Evolutionary conservation across 2,888 invertebrate species (phyloP).

Genomic region (Drosophila lacicola): DNA sequence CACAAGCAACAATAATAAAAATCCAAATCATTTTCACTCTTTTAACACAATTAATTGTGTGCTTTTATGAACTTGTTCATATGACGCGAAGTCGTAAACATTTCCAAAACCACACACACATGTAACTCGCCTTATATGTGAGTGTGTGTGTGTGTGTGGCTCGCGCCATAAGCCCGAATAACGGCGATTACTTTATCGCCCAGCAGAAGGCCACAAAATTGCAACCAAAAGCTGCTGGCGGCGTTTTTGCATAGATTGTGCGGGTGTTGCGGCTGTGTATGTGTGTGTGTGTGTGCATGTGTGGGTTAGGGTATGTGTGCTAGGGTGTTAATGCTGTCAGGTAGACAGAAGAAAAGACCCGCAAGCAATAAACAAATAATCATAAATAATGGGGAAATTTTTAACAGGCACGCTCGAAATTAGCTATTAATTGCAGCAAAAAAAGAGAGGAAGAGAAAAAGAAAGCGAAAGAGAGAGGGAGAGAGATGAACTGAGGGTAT

Average conservation of each 20-base stretch:
- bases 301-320: constrained; percentile 10
- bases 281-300: constrained; percentile 4
- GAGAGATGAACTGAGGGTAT: too few species aligned
- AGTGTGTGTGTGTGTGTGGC: constrained; percentile 26
- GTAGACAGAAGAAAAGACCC: constrained; percentile 41
- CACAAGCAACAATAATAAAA: constrained; percentile 1
- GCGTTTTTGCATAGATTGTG: constrained; percentile 43
- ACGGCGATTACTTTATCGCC: constrained; percentile 78
- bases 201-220: constrained; percentile 76
- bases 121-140: constrained; percentile 8
- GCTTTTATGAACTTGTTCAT: constrained; percentile 14
- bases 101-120: constrained; percentile 10
- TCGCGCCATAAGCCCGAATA: constrained; percentile 73
- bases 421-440: constrained; percentile 69
- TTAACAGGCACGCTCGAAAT: constrained; percentile 72
- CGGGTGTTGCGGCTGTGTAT: constrained; percentile 22
- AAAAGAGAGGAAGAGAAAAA: neutral
- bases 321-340: constrained; percentile 63
- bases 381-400: constrained; percentile 77
- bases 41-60: neutral
- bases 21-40: constrained; percentile 5
- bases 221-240: constrained; percentile 77
- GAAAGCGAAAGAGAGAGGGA: neutral
- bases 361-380: constrained; percentile 77
- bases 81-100: constrained; percentile 8